Evolutionary conservation across 2,888 invertebrate genomes (phyloP).

Genomic region (Idaea straminata): DNA sequence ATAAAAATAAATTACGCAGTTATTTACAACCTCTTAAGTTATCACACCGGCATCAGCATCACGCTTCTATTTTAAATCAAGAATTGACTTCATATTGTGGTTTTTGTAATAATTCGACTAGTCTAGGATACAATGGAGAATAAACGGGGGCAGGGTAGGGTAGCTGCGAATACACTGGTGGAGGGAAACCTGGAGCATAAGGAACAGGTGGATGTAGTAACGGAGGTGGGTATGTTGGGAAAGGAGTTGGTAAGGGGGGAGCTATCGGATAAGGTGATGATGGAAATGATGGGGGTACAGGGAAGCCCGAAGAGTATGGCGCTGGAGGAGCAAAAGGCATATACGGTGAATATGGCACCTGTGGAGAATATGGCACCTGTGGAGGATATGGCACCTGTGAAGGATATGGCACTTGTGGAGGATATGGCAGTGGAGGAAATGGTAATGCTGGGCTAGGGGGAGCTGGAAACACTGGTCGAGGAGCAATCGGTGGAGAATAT

Average conservation of each 20-base stretch:
- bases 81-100: conserved; percentile 15
- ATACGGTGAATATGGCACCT: conserved; percentile 17
- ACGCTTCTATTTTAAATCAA: conserved; percentile 19
- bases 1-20: background rate
- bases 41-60: background rate
- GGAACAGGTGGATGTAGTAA: background rate
- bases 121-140: conserved; percentile 15
- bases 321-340: conserved; percentile 5
- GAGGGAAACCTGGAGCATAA: background rate
- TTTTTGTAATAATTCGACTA: conserved; percentile 14
- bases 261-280: conserved; percentile 7
- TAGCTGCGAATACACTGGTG: conserved; percentile 5
- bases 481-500: conserved; percentile 5
- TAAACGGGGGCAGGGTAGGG: background rate
- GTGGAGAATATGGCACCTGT: conserved; percentile 15
- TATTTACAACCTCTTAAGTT: background rate
- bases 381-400: conserved; percentile 19
- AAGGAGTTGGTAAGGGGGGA: conserved; percentile 7
- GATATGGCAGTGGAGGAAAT: conserved; percentile 7
- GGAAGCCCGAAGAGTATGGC: conserved; percentile 10
- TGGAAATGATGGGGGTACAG: conserved; percentile 11
- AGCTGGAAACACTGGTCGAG: conserved; percentile 25
- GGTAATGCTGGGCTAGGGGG: conserved; percentile 16
- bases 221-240: conserved; percentile 5
- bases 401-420: conserved; percentile 15